Conservation (phyloP, 2,888 invertebrate genomes). For the Andrena chrysosceles region DNA sequence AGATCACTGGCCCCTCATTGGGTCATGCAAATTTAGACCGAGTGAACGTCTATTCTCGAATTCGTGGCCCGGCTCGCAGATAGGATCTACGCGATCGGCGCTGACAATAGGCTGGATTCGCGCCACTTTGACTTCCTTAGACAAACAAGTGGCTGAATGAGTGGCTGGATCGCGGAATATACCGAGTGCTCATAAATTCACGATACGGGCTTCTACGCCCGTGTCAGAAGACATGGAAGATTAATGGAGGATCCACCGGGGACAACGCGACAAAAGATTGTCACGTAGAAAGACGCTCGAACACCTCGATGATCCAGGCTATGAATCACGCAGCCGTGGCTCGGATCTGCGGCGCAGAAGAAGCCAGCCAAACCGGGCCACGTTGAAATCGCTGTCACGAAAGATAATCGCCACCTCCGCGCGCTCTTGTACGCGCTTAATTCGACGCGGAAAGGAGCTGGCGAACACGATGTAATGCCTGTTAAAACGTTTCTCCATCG, state of each 20-base stretch:
- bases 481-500: slow-evolving; percentile 15
- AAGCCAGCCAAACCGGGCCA: slow-evolving; percentile 49
- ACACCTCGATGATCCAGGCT: slow-evolving; percentile 10
- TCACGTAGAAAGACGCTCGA: background rate
- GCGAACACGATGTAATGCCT: slow-evolving; percentile 22
- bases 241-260: no score
- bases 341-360: slow-evolving; percentile 38
- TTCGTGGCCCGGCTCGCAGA: slow-evolving; percentile 13
- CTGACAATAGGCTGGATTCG: slow-evolving; percentile 51
- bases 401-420: slow-evolving; percentile 60
- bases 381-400: slow-evolving; percentile 43
- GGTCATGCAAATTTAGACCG: slow-evolving; percentile 72
- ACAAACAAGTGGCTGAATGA: slow-evolving; percentile 36
- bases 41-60: slow-evolving; percentile 56
- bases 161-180: background rate
- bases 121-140: slow-evolving; percentile 18
- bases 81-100: slow-evolving; percentile 39
- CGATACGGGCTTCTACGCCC: background rate
- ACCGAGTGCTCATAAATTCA: background rate
- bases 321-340: slow-evolving; percentile 43
- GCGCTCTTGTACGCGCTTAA: slow-evolving; percentile 39
- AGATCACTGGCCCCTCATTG: slow-evolving; percentile 70
- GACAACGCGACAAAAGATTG: background rate
- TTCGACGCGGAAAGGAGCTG: slow-evolving; percentile 24
- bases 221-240: no score